Percentiles rank a stretch among this genome's conserved stretches.
Evolutionary conservation across 2,888 invertebrate genomes (phyloP).

Genomic region (Perithous albicinctus): DNA sequence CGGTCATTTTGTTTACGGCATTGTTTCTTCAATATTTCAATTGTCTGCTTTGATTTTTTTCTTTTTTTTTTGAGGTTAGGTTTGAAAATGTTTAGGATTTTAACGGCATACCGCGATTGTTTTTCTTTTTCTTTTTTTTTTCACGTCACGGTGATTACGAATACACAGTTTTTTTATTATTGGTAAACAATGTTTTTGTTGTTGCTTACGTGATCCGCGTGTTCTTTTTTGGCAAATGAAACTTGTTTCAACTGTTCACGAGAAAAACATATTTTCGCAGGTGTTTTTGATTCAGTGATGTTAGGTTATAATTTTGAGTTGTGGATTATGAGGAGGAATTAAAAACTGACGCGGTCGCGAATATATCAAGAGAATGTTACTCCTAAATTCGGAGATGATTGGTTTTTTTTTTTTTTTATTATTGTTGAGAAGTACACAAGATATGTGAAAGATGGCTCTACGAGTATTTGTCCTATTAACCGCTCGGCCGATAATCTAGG

Average conservation of each 20-base stretch:
- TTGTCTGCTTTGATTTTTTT: no score
- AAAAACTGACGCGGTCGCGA: background rate
- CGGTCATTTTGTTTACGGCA: conserved; percentile 44
- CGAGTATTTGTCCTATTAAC: no score
- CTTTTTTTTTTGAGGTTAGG: background rate
- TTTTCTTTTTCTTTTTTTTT: background rate
- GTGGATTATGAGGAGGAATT: background rate
- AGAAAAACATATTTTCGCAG: background rate
- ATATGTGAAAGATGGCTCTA: no score
- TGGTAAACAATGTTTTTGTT: background rate
- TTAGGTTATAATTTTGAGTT: background rate
- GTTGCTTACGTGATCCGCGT: background rate
- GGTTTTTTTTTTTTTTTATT: no score
- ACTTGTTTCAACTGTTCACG: background rate
- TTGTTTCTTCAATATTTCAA: background rate
- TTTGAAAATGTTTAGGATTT: background rate
- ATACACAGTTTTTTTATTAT: background rate
- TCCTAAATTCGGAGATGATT: background rate
- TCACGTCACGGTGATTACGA: background rate
- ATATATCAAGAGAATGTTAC: background rate
- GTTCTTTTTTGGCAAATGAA: background rate
- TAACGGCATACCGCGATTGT: no score
- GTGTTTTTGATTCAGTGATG: background rate
- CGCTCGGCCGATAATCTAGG: no score
- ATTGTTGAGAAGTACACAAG: no score